A percentile compares a stretch with the other conserved stretches of the same genome.
These are phyloP conservation scores for Rhimphoctona megacephalus DNA, from an alignment of 2,888 invertebrate species.

Conservation along the genomic window DNA sequence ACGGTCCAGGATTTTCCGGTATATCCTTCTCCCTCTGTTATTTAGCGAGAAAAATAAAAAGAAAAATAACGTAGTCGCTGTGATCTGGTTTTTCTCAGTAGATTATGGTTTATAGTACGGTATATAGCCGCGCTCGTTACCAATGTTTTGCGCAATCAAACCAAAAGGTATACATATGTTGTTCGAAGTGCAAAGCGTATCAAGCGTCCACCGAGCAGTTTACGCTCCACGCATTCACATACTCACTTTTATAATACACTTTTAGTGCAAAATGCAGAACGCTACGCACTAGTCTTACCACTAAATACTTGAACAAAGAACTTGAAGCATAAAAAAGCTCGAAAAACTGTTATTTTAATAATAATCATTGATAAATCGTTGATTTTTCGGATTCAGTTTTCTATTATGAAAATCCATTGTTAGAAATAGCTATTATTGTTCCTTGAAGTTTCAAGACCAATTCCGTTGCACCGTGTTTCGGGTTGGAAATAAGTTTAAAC, in stretches of 20 bases:
- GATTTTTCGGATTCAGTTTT: too few species aligned
- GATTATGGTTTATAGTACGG: slow-evolving; percentile 33
- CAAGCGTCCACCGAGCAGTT: slow-evolving; percentile 51
- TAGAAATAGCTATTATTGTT: too few species aligned
- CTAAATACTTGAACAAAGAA: not conserved
- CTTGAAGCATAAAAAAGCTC: not conserved
- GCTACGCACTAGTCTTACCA: not conserved
- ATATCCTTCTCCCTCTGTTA: slow-evolving; percentile 29
- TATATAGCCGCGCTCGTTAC: slow-evolving; percentile 22
- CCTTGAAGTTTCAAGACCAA: too few species aligned
- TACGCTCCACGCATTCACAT: slow-evolving; percentile 13
- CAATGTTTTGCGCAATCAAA: slow-evolving; percentile 60
- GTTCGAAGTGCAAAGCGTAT: slow-evolving; percentile 58
- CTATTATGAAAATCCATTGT: too few species aligned
- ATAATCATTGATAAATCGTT: not conserved
- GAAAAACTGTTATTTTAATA: not conserved
- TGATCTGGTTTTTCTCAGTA: slow-evolving; percentile 40
- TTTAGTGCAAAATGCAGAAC: not conserved
- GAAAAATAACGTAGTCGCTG: slow-evolving; percentile 2
- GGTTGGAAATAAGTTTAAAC: too few species aligned
- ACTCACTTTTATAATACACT: not conserved
- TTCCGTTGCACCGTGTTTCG: too few species aligned
- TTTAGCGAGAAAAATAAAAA: slow-evolving; percentile 14
- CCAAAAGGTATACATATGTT: slow-evolving; percentile 24
- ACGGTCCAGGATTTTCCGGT: slow-evolving; percentile 41